Evolutionary conservation across 2,888 invertebrate species (phyloP), one percentile per base, ranked within the genome.

Genomic region (Alloscopus bannaensis): DNA sequence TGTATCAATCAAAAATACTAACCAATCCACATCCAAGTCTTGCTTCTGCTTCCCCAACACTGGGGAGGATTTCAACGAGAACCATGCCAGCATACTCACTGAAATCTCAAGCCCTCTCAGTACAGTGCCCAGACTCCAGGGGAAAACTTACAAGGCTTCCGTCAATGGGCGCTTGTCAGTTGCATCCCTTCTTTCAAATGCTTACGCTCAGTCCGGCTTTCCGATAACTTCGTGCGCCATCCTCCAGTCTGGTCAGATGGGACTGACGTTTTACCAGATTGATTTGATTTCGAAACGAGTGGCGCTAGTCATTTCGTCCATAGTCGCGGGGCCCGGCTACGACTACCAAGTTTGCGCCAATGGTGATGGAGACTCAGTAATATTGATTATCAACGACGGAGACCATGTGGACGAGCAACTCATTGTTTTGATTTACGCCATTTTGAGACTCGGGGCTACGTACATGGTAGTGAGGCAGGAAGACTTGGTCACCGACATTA

Each of bases 21-120:
- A n/a, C n/a, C n/a, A n/a, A n/a, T n/a, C n/a, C n/a, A n/a, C 22
- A 29, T 16, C 22, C 4, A 24, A n/a, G 1, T 29, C 40, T 3
- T 26, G 60, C 16, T 70, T 70, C 22, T 50, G 42, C 8, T 60
- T 70, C 31, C 70, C 70, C 22, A 6, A 31, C n/a, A 2, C 11
- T 0, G n/a, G 24, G 2, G 70, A 47, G 2, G 24, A 31, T 1
- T 29, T 50, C 36, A 42, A 62, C 22, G 52, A 22, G 24, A 91
- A 22, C 55, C 26, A 13, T 29, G 31, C 1, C 16, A 57, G 29
- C 29, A 57, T 57, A 3, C 29, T 57, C 3, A 28, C 3, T 42
- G 42, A 40, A 40, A 36, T 62, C 11, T 42, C 62, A 1, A 62
- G 26, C 42, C 62, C 62, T 0, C 42, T 62, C 26, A 47, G 64